Base-by-base conservation (phyloP, 2,888 invertebrate species). In the Sphecodes monilicornis region DNA sequence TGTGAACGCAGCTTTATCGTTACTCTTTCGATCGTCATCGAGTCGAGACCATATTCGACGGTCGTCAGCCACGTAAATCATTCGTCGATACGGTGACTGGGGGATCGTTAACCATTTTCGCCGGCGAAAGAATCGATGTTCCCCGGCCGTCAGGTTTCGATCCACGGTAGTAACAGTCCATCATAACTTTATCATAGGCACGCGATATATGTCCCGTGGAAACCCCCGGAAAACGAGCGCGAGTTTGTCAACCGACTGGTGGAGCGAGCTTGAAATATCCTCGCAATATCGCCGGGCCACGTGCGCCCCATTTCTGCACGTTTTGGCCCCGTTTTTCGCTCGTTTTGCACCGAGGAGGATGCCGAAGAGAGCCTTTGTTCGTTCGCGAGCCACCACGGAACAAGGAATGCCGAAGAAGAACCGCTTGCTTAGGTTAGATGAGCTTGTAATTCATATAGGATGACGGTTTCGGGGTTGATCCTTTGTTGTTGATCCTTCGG, bases 181-280 rank as follows among this genome's bases (percentile, higher is more conserved):
- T 68, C 68, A 26, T 41, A 68, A 39, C 68, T 68, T 68, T 68
- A 41, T 68, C 68, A 39, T 39, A 5, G n/a, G 5, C 68, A 39
- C 68, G 68, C n/a, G 68, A 68, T 68, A 41, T 68, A 57, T 57
- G 16, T 26, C 5, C 39, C n/a, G 39, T 26, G n/a, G 39, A 36
- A 39, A n/a, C 39, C 36, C 36, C 57, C 13, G 68, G 57, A 57
- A n/a, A 39, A 41, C 41, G 22, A 39, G 39, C 68, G 39, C 39
- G n/a, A 68, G 68, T 68, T 68, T 68, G 68, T 68, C 68, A 68
- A 68, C 68, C 39, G 10, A 18, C 39, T 26, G n/a, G 13, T n/a
- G 13, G 10, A 50, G 22, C 50, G 22, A 50, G 50, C 13, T 68
- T 68, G 68, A 68, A 68, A 68, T 68, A 68, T 68, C n/a, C 41